Evolutionary conservation across 2,797 vertebrate genomes (phyloP).

Genomic region (Coendou prehensilis): DNA sequence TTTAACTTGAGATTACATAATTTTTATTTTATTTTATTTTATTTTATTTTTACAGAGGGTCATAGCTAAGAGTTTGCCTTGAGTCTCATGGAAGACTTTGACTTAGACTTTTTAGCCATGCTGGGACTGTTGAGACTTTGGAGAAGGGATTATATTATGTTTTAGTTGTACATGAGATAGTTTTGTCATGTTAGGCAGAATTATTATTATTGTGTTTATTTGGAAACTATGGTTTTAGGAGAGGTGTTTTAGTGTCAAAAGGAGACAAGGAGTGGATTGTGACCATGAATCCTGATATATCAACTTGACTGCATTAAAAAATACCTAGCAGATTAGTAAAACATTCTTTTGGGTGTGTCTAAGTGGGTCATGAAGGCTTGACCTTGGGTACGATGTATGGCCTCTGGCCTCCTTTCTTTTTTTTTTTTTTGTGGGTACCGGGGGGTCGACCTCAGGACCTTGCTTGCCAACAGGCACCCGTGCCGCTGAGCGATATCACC

Average conservation of each 20-base stretch:
- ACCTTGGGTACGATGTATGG: not conserved
- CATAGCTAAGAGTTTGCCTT: not conserved
- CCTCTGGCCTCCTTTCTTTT: not conserved
- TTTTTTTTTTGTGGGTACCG: no score
- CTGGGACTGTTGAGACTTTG: not conserved
- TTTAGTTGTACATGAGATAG: not conserved
- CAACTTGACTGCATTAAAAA: not conserved
- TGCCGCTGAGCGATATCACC: no score
- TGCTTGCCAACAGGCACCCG: no score
- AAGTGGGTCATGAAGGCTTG: not conserved
- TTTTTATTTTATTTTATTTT: not conserved
- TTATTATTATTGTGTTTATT: not conserved
- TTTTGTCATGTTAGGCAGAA: not conserved
- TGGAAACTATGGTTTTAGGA: not conserved
- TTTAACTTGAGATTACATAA: not conserved
- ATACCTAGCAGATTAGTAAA: not conserved
- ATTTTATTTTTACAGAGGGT: not conserved
- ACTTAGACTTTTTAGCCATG: not conserved
- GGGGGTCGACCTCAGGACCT: no score
- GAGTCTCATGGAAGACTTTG: not conserved
- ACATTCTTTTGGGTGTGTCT: not conserved
- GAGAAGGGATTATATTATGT: not conserved
- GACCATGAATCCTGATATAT: not conserved
- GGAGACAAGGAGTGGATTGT: not conserved
- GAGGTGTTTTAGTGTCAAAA: not conserved